phyloP scores from a whole-genome alignment of 2,113 vertebrate genomes.

The Lates calcarifer region DNA sequence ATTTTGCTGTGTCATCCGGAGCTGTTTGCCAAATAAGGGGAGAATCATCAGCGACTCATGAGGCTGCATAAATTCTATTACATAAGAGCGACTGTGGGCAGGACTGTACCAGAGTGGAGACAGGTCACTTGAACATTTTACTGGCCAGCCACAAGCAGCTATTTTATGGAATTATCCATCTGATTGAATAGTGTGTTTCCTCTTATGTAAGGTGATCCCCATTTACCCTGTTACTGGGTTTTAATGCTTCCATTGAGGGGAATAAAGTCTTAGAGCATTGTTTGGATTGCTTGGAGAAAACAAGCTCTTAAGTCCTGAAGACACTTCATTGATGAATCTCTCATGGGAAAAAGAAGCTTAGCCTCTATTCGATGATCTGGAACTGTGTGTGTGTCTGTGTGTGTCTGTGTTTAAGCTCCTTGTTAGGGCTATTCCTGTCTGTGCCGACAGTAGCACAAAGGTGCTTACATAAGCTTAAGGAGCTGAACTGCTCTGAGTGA shows the following conservation, averaged over 20 bases:
- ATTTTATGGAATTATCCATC: conserved; percentile 24
- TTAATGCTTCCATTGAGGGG: not conserved
- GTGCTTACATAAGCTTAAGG: conserved; percentile 66
- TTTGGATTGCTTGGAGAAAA: conserved; percentile 20
- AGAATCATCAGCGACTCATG: conserved; percentile 53
- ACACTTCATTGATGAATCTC: conserved; percentile 32
- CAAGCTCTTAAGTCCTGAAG: not conserved
- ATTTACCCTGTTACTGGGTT: not conserved
- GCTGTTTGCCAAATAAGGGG: conserved; percentile 57
- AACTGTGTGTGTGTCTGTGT: conserved; percentile 20
- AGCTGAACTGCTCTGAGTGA: conserved; percentile 31
- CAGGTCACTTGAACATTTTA: conserved; percentile 47
- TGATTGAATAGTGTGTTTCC: conserved; percentile 27
- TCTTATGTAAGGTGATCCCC: conserved; percentile 20
- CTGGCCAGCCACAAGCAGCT: conserved; percentile 18
- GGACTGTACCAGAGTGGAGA: conserved; percentile 25
- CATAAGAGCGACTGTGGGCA: conserved; percentile 52
- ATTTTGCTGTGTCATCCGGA: conserved; percentile 68
- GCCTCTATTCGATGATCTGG: conserved; percentile 38
- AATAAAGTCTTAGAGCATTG: conserved; percentile 13
- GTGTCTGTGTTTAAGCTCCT: conserved; percentile 60
- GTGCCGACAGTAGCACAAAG: conserved; percentile 50
- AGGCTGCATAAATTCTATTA: conserved; percentile 57
- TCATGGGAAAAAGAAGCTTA: conserved; percentile 39
- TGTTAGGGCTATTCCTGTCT: conserved; percentile 70